Percentiles rank a stretch among this genome's conserved stretches.
phyloP scores from a whole-genome alignment of 2,113 vertebrate species.

The Seriola aureovittata region DNA sequence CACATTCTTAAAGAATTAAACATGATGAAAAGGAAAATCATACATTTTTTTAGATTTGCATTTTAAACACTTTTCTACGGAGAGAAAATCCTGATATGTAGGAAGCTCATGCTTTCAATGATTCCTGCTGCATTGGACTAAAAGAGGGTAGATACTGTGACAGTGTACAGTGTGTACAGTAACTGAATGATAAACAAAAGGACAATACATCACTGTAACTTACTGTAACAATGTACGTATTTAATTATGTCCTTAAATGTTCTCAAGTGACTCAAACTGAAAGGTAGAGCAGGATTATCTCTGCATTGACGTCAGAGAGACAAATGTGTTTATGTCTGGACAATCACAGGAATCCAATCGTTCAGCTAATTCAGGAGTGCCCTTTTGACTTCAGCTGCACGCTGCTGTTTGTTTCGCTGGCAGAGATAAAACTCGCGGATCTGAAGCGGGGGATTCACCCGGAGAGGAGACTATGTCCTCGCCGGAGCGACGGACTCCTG shows the following conservation, averaged over 20 bases:
- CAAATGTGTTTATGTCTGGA: not conserved
- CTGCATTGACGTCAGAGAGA: not conserved
- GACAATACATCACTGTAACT: not conserved
- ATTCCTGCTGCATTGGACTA: not conserved
- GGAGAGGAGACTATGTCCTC: not conserved
- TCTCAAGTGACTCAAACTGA: conserved; percentile 8
- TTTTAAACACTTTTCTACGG: not conserved
- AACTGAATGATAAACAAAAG: not conserved
- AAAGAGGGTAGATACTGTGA: not conserved
- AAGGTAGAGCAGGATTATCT: not conserved
- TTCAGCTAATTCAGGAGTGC: not conserved
- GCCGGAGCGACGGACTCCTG: no score
- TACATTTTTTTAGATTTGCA: not conserved
- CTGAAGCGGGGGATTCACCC: no score
- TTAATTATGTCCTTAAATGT: conserved; percentile 12
- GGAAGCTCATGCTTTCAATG: not conserved
- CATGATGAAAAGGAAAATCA: not conserved
- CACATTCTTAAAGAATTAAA: conserved; percentile 10
- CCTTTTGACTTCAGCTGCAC: conserved; percentile 4
- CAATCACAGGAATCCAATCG: not conserved
- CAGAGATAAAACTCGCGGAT: no score
- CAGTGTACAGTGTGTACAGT: not conserved
- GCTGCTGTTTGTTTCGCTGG: conserved; percentile 16
- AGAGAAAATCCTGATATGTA: not conserved
- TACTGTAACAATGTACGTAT: not conserved